Base-by-base conservation (phyloP, 2,888 invertebrate species). In the Agonopterix alstromeriana region DNA sequence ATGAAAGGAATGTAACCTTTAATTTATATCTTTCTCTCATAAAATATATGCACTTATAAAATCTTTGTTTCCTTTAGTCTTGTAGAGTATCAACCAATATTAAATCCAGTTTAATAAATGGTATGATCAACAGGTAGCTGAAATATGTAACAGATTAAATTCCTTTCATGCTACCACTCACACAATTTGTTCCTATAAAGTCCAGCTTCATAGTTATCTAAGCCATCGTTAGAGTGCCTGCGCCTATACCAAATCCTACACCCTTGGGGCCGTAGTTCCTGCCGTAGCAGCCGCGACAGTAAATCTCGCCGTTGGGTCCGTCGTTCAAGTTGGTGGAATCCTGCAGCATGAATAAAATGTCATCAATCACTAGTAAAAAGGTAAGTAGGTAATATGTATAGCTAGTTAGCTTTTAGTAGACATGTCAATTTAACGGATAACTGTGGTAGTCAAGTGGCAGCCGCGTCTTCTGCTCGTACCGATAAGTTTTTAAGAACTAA, bases 261-360 rank as follows among this genome's bases (percentile, higher is more conserved):
- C 97, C 97, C 77, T 94, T 95, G 40, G 96, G 96, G 48, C 97
- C 97, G 74, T 91, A 97, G 82, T 94, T 94, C 70, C 94, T 92
- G 62, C 94, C 94, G 82, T 97, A 97, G 85, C 97, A 97, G 60
- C 95, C 92, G 77, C 95, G 92, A 90, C 97, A 98, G 90, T 97
- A 98, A 74, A 98, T 96, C 76, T 98, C 96, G 48, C 95, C 95
- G 77, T 97, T 95, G 53, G 98, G 97, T 59, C 94, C 97, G 71
- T 97, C 97, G 75, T 95, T 96, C 65, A 96, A 90, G 75, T 95
- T 96, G 70, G 96, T 96, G 62, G 97, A 97, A 86, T 97, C 97
- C 84, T 92, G 74, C 44, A 80, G 77, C 51, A 70, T 27, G 3
- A 27, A 27, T 27, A 27, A 27, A n/a, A n/a, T n/a, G n/a, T n/a